Evolutionary conservation across 1,140 invertebrate genomes (phyloP), one percentile per base, ranked within the genome.

Genomic region (Nylanderia fulva): DNA sequence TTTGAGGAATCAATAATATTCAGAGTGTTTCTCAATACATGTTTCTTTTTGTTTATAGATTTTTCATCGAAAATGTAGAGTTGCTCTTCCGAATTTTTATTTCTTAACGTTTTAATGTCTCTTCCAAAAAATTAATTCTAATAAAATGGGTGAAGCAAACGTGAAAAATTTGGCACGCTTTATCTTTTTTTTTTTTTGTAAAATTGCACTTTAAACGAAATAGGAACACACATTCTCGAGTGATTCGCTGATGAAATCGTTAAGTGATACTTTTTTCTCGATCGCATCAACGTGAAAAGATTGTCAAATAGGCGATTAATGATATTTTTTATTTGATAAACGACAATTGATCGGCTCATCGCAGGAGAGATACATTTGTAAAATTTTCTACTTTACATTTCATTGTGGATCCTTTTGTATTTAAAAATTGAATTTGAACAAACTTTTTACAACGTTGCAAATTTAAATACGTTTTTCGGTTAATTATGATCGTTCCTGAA

Each of bases 401-500:
- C 39, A 68, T 13, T 63, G 29, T 39, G 61, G 66, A 36, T 9
- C 13, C 36, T 18, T 27, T 45, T n/a, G 52, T 11, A 11, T 18
- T 15, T 8, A 42, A n/a, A n/a, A 42, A 33, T 71, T 15, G 9
- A 56, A 2, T 21, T 33, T 18, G 36, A 11, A 39, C 8, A 58
- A 72, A 45, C 72, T 42, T 60, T 56, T 82, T 36, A 29, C 21
- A 24, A 58, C 15, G 18, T 27, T 36, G 36, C 69, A 71, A 69
- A 80, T 54, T 80, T 56, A 69, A 76, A 52, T 61, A 54, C 64
- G 64, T 84, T 60, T 66, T 33, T 64, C 72, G 79, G 71, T 79
- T 82, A 75, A 87, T 87, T 45, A 18, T 9, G 42, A 60, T 83
- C 85, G 85, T 86, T 86, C 86, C 82, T 86, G 33, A 54, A n/a